Percentiles rank a stretch among this genome's conserved stretches.
These are phyloP conservation scores for Malurus alboscapulatus DNA, from an alignment of 2,113 vertebrate species.

Conservation along the genomic window DNA sequence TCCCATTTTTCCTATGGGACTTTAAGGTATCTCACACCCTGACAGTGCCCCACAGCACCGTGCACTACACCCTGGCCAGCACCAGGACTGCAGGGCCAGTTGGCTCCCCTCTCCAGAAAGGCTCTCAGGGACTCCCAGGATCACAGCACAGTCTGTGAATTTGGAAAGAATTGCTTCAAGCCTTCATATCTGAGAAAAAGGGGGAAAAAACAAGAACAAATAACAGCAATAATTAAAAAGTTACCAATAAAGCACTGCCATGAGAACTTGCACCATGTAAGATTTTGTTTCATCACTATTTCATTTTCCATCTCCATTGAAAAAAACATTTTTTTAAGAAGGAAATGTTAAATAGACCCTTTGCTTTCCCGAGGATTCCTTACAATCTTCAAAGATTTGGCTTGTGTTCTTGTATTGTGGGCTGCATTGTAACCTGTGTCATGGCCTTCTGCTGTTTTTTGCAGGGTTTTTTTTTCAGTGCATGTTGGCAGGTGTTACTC, in stretches of 20 bases:
- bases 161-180: not conserved
- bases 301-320: not conserved
- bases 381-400: not conserved
- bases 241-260: not conserved
- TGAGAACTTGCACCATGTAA: not conserved
- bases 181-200: not conserved
- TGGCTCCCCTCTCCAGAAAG: not conserved
- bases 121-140: not conserved
- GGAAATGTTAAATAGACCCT: not conserved
- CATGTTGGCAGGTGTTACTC: not conserved
- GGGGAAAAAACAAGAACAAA: not conserved
- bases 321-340: not conserved
- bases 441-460: not conserved
- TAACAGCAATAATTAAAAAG: not conserved
- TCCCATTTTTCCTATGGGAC: not conserved
- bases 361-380: not conserved
- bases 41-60: rapidly evolving
- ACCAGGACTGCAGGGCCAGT: not conserved
- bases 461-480: not conserved
- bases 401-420: not conserved
- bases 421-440: not conserved
- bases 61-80: too few species aligned
- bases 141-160: not conserved
- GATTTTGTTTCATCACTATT: not conserved
- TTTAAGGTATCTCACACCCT: rapidly evolving